A percentile compares a stretch with the other conserved stretches of the same genome.
Evolutionary conservation across 2,113 vertebrate species (phyloP).

Genomic region (Rhinichthys klamathensis): DNA sequence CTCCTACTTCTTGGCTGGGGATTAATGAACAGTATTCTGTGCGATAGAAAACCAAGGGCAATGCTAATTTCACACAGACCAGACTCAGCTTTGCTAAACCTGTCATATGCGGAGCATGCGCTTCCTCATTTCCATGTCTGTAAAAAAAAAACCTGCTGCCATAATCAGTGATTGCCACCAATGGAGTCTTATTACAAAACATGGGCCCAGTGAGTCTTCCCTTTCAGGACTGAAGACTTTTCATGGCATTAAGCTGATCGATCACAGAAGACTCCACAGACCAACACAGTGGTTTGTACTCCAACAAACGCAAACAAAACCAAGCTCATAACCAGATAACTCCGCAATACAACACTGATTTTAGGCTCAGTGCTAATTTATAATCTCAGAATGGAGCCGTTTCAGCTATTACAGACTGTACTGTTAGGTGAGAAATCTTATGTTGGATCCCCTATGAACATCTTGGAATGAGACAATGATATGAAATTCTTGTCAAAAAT

Average conservation of each 20-base stretch:
- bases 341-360: background rate
- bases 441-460: background rate
- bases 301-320: background rate
- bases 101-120: constrained; percentile 26
- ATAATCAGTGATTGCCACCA: constrained; percentile 18
- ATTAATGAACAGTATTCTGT: constrained; percentile 58
- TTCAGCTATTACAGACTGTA: constrained; percentile 7
- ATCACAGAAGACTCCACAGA: background rate
- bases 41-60: constrained; percentile 54
- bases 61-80: constrained; percentile 58
- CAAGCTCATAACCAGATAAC: background rate
- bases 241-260: background rate
- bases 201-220: background rate
- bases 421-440: background rate
- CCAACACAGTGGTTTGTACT: background rate
- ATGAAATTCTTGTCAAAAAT: background rate
- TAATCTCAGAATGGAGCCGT: background rate
- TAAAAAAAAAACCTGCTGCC: constrained; percentile 32
- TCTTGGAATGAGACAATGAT: constrained; percentile 11
- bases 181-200: background rate
- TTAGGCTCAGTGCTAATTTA: background rate
- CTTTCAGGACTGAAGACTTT: background rate
- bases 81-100: constrained; percentile 26
- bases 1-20: constrained; percentile 49
- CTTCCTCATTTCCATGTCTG: constrained; percentile 26